Evolutionary conservation across 1,140 invertebrate species (phyloP).

Genomic region (Drosophila paulistorum): DNA sequence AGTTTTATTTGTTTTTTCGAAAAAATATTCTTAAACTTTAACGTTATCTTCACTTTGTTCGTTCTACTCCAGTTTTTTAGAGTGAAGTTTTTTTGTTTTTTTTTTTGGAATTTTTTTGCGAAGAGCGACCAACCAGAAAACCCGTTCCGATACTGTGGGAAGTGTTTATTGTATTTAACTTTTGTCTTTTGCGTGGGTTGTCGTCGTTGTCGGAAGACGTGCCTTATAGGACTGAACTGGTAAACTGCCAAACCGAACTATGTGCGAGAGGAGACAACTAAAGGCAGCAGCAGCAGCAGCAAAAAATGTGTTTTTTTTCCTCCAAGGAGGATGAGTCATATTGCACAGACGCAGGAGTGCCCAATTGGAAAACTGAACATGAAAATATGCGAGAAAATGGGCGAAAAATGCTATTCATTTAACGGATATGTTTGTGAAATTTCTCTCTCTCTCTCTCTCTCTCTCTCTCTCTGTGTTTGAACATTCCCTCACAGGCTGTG

Average conservation of each 20-base stretch:
- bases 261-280: slow-evolving; percentile 27
- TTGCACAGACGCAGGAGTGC: slow-evolving; percentile 54
- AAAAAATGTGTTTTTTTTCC: slow-evolving; percentile 11
- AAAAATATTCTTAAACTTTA: background rate
- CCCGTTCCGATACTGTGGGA: slow-evolving; percentile 58
- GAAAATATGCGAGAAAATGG: slow-evolving; percentile 2
- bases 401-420: background rate
- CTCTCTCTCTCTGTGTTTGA: background rate
- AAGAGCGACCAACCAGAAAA: slow-evolving; percentile 24
- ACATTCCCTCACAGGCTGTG: background rate
- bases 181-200: slow-evolving; percentile 52
- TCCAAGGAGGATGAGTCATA: slow-evolving; percentile 44
- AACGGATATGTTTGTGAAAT: slow-evolving; percentile 1
- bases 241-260: slow-evolving; percentile 13
- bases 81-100: background rate
- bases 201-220: slow-evolving; percentile 36
- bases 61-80: slow-evolving; percentile 7
- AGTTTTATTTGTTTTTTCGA: background rate
- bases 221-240: slow-evolving; percentile 18
- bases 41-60: slow-evolving; percentile 21
- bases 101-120: slow-evolving; percentile 12
- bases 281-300: background rate
- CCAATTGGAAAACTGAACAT: slow-evolving; percentile 44
- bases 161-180: slow-evolving; percentile 36
- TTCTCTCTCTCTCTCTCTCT: background rate